phyloP scores from a whole-genome alignment of 1,140 invertebrate species.

The Holotrichia oblita region DNA sequence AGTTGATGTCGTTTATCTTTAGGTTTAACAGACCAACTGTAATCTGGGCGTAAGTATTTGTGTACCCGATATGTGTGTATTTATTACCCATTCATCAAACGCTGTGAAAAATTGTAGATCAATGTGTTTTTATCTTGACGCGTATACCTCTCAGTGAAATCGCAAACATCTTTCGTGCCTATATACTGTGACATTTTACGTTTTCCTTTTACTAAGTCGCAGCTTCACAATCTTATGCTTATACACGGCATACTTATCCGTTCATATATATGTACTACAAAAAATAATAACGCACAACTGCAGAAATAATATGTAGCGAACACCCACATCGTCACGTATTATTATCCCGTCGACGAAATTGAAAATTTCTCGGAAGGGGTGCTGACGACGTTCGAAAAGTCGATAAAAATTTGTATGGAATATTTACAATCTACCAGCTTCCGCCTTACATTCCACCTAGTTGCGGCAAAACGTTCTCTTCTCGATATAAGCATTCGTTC shows the following conservation, averaged over 20 bases:
- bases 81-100: no score
- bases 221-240: background rate
- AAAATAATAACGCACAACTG: constrained; percentile 27
- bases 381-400: constrained; percentile 11
- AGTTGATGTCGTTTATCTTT: no score
- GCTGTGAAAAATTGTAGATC: no score
- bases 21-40: no score
- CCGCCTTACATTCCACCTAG: background rate
- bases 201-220: background rate
- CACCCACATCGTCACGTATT: constrained; percentile 20
- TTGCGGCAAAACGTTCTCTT: background rate
- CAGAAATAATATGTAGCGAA: constrained; percentile 24
- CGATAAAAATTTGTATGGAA: constrained; percentile 34
- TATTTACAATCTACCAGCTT: constrained; percentile 27
- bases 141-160: no score
- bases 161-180: background rate
- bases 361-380: background rate
- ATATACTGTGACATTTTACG: background rate
- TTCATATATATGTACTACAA: background rate
- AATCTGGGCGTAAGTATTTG: no score
- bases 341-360: constrained; percentile 27
- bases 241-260: background rate
- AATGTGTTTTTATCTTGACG: no score
- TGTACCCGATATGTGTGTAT: no score
- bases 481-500: background rate